These are phyloP conservation scores for Lepidothrix coronata DNA, from an alignment of 2,113 vertebrate genomes.

Conservation along the genomic window DNA sequence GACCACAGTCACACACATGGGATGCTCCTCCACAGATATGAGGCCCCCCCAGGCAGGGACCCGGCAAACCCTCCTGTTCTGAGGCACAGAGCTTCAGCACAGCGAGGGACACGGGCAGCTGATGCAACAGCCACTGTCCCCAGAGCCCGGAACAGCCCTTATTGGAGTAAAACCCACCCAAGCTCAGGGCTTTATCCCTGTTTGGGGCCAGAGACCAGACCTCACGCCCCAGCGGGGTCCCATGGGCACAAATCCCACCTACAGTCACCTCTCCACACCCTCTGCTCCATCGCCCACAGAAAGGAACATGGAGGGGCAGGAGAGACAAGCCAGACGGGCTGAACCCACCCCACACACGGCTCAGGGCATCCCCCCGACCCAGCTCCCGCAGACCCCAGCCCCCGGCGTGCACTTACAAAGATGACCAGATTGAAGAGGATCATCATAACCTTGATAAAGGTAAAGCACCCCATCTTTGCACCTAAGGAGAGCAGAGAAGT, in stretches of 20 bases:
- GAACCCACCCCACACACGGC: too few relatives aligned
- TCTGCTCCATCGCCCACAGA: accelerated
- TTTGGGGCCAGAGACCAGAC: neutral
- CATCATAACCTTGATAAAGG: slow-evolving; percentile 87
- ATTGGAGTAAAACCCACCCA: accelerated
- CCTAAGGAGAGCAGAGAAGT: slow-evolving; percentile 40
- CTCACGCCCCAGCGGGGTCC: accelerated
- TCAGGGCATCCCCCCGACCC: neutral
- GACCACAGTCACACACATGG: accelerated
- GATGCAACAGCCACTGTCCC: neutral
- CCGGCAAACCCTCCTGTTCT: neutral
- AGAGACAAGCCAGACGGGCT: neutral
- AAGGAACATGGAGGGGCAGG: neutral
- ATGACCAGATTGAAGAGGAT: slow-evolving; percentile 87
- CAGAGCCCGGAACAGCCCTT: neutral
- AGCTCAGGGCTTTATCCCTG: neutral
- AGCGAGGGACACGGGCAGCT: neutral
- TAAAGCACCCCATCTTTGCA: slow-evolving; percentile 86
- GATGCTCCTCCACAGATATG: accelerated
- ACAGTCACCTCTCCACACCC: neutral
- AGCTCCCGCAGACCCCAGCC: accelerated
- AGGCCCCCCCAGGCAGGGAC: accelerated
- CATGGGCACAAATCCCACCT: neutral
- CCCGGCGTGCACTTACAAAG: slow-evolving; percentile 82
- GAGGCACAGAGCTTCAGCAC: neutral